Evolutionary conservation across 1,140 invertebrate species (phyloP).

Genomic region (Carposina sasakii): DNA sequence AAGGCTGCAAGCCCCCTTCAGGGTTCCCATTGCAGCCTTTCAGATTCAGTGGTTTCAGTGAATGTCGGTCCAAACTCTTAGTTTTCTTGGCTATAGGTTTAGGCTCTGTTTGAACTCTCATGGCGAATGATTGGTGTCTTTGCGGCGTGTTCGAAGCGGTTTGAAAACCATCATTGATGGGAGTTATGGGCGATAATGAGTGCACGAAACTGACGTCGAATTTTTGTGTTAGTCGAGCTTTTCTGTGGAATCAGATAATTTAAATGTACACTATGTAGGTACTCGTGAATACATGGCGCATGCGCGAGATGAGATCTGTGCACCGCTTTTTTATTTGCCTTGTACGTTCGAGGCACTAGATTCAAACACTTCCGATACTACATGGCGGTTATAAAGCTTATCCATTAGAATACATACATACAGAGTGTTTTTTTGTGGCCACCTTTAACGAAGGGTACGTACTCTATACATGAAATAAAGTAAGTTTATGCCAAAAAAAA

Average conservation of each 20-base stretch:
- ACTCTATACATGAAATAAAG: no score
- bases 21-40: constrained; percentile 28
- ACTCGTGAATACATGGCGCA: no score
- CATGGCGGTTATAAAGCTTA: no score
- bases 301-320: no score
- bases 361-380: no score
- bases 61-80: constrained; percentile 49
- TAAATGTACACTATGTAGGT: no score
- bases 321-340: no score
- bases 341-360: no score
- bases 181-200: constrained; percentile 33
- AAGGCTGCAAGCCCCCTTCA: not conserved
- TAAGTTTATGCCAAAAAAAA: no score
- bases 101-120: constrained; percentile 24
- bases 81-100: constrained; percentile 26
- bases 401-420: no score
- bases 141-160: constrained; percentile 34
- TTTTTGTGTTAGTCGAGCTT: constrained; percentile 51
- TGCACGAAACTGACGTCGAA: constrained; percentile 58
- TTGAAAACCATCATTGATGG: constrained; percentile 21
- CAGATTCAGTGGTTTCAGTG: constrained; percentile 35
- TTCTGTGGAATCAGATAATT: constrained; percentile 37
- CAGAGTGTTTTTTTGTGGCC: no score
- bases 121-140: constrained; percentile 47
- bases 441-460: no score